Evolutionary conservation across 2,113 vertebrate species (phyloP).

Genomic region (Ancistrus triradiatus): DNA sequence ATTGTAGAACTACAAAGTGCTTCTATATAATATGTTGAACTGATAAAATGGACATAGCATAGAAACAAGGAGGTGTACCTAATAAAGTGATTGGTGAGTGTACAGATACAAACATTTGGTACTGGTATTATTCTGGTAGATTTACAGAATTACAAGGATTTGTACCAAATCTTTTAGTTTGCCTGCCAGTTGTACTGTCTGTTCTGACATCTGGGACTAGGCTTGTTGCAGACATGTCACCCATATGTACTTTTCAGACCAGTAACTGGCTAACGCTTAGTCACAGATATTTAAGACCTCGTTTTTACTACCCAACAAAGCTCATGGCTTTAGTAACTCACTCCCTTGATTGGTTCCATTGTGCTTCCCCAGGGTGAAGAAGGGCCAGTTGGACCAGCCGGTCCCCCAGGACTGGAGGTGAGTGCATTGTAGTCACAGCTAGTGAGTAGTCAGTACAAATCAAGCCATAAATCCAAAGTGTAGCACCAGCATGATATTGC

Average conservation of each 20-base stretch:
- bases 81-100: too few relatives aligned
- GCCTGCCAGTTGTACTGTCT: too few relatives aligned
- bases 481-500: slow-evolving; percentile 21
- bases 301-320: neutral
- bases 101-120: too few relatives aligned
- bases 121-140: too few relatives aligned
- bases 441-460: neutral
- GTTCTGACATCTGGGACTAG: too few relatives aligned
- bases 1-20: too few relatives aligned
- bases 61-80: too few relatives aligned
- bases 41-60: too few relatives aligned
- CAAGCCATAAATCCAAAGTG: slow-evolving; percentile 10
- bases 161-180: too few relatives aligned
- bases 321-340: neutral
- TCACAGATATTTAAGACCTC: neutral
- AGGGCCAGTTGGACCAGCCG: slow-evolving; percentile 80
- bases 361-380: slow-evolving; percentile 79
- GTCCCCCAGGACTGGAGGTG: slow-evolving; percentile 84
- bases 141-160: too few relatives aligned
- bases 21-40: too few relatives aligned
- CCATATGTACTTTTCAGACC: neutral
- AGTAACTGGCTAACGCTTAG: neutral
- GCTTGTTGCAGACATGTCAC: too few relatives aligned
- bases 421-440: slow-evolving; percentile 52
- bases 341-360: slow-evolving; percentile 6